phyloP scores from a whole-genome alignment of 1,140 invertebrate species.

The Drosophila sproati region DNA sequence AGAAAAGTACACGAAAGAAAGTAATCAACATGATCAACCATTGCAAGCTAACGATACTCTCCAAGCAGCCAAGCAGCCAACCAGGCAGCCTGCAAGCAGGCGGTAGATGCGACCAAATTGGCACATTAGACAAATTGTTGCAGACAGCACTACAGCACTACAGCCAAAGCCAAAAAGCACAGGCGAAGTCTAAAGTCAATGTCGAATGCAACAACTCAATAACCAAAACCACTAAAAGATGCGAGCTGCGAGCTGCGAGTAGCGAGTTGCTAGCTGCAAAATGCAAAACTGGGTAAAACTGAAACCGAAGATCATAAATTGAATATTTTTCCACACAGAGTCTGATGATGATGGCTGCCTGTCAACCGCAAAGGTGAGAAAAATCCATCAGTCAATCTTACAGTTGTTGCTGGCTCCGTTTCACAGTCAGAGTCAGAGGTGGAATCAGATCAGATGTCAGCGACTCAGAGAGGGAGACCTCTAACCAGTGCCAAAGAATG shows the following conservation, averaged over 20 bases:
- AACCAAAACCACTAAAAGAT: constrained; percentile 24
- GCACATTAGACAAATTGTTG: constrained; percentile 80
- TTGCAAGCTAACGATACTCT: constrained; percentile 32
- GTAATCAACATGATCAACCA: constrained; percentile 48
- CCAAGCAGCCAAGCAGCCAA: not conserved
- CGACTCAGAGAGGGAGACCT: constrained; percentile 37
- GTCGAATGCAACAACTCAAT: constrained; percentile 60
- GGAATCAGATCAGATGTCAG: constrained; percentile 72
- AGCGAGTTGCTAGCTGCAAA: constrained; percentile 4
- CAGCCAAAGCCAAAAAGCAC: constrained; percentile 1
- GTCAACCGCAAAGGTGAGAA: constrained; percentile 26
- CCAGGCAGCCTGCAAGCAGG: constrained; percentile 23
- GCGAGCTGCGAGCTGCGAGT: not conserved
- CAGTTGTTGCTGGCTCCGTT: constrained; percentile 1
- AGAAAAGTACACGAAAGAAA: constrained; percentile 25
- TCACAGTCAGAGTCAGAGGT: constrained; percentile 24
- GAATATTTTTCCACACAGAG: constrained; percentile 22
- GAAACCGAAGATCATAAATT: constrained; percentile 45
- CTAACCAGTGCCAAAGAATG: constrained; percentile 12
- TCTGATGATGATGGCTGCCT: constrained; percentile 1
- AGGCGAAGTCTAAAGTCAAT: not conserved
- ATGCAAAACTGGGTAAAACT: constrained; percentile 26
- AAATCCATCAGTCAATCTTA: constrained; percentile 63
- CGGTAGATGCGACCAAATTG: constrained; percentile 63
- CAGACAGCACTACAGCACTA: constrained; percentile 13